Percentiles rank a stretch among this genome's conserved stretches.
These are phyloP conservation scores for Ardeotis arabs DNA, from an alignment of 2,113 vertebrate species.

Conservation along the genomic window DNA sequence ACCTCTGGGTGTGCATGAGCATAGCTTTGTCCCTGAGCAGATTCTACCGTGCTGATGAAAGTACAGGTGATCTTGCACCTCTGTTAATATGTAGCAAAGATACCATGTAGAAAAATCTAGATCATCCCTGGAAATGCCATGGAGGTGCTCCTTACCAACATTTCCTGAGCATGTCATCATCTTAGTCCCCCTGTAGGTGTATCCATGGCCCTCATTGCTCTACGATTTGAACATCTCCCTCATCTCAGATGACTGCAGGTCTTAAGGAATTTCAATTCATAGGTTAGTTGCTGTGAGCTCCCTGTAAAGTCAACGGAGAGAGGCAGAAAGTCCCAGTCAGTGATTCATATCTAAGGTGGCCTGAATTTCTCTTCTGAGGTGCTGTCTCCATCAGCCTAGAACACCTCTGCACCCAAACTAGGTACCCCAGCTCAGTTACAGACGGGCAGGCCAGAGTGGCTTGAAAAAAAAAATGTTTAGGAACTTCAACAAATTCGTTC, in stretches of 20 bases:
- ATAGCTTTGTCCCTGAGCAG: background rate
- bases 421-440: background rate
- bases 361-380: background rate
- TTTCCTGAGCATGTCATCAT: background rate
- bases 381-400: background rate
- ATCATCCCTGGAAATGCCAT: background rate
- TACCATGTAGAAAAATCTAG: background rate
- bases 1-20: background rate
- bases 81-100: background rate
- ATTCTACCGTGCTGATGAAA: background rate
- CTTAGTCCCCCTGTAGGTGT: background rate
- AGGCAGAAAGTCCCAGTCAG: background rate
- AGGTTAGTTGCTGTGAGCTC: background rate
- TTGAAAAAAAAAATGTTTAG: background rate
- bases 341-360: background rate
- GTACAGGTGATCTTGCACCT: background rate
- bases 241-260: background rate
- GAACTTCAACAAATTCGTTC: background rate
- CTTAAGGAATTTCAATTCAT: background rate
- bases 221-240: background rate
- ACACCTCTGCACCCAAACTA: background rate
- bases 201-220: background rate
- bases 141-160: background rate
- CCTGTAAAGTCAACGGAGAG: background rate
- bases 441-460: background rate